A percentile compares a stretch with the other conserved stretches of the same genome.
These are phyloP conservation scores for Sander vitreus DNA, from an alignment of 2,113 vertebrate genomes.

Conservation along the genomic window DNA sequence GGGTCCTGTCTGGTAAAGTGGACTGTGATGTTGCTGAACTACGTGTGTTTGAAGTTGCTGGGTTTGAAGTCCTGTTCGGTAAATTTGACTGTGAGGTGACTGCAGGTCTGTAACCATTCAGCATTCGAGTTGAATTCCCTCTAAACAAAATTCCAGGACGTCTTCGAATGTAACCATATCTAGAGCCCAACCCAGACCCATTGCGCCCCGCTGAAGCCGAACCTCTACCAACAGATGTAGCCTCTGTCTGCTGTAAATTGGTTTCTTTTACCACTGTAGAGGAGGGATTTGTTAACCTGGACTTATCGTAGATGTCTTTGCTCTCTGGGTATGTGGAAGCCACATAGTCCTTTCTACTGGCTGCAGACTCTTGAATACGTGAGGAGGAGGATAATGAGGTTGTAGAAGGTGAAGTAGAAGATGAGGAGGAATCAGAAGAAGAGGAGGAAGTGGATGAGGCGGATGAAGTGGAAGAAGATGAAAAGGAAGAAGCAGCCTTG, in stretches of 20 bases:
- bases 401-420: slow-evolving; percentile 42
- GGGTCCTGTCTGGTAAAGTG: slow-evolving; percentile 50
- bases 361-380: slow-evolving; percentile 59
- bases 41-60: slow-evolving; percentile 42
- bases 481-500: slow-evolving; percentile 40
- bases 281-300: slow-evolving; percentile 58
- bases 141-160: slow-evolving; percentile 63
- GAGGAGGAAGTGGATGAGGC: slow-evolving; percentile 32
- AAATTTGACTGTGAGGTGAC: slow-evolving; percentile 72
- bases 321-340: slow-evolving; percentile 55
- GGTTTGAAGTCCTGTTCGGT: slow-evolving; percentile 57
- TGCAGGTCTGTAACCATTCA: slow-evolving; percentile 73
- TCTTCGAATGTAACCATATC: slow-evolving; percentile 70
- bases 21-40: slow-evolving; percentile 55
- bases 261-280: slow-evolving; percentile 54
- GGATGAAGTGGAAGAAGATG: slow-evolving; percentile 52
- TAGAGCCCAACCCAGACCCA: slow-evolving; percentile 55
- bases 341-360: slow-evolving; percentile 68
- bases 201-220: slow-evolving; percentile 58
- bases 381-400: slow-evolving; percentile 46
- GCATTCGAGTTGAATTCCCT: slow-evolving; percentile 71
- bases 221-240: slow-evolving; percentile 39
- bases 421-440: slow-evolving; percentile 43
- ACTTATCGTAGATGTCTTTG: slow-evolving; percentile 58
- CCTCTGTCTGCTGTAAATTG: slow-evolving; percentile 49